A percentile compares a stretch with the other conserved stretches of the same genome.
These are phyloP conservation scores for Pluvianellus socialis DNA, from an alignment of 2,113 vertebrate genomes.

Conservation along the genomic window DNA sequence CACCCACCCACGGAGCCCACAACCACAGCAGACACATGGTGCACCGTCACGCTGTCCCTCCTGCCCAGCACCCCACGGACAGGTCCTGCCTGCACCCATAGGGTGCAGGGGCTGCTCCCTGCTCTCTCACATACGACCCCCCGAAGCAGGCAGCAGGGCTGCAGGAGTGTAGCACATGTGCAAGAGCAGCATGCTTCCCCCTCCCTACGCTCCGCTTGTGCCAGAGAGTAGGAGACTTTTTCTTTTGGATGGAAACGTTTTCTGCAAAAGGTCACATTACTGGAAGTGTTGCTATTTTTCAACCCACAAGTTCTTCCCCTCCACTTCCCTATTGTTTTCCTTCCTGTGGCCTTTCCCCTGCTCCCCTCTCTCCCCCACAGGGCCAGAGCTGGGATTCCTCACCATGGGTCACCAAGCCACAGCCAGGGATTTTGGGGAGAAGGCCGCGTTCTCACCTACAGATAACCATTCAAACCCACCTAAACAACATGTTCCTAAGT, in stretches of 20 bases:
- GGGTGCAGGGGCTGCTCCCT: not conserved
- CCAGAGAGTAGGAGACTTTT: not conserved
- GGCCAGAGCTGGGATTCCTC: not conserved
- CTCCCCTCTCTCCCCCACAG: not conserved
- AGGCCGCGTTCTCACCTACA: not conserved
- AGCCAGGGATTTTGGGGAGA: not conserved
- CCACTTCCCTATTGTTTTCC: conserved; percentile 17
- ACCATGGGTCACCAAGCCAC: fast-evolving
- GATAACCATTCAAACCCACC: not conserved
- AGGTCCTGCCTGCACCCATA: not conserved
- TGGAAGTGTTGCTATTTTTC: conserved; percentile 40
- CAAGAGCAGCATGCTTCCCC: no score
- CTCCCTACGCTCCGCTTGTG: fast-evolving
- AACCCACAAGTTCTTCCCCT: not conserved
- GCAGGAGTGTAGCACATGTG: fast-evolving
- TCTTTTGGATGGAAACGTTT: not conserved
- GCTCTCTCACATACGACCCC: not conserved
- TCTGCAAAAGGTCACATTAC: conserved; percentile 37
- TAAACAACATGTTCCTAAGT: not conserved
- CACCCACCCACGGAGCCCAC: fast-evolving
- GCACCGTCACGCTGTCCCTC: fast-evolving
- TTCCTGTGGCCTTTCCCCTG: not conserved
- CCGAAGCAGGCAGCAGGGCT: not conserved
- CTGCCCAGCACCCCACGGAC: not conserved
- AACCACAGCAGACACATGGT: not conserved